Evolutionary conservation across 2,113 vertebrate species (phyloP).

Genomic region (Hydrochoerus hydrochaeris): DNA sequence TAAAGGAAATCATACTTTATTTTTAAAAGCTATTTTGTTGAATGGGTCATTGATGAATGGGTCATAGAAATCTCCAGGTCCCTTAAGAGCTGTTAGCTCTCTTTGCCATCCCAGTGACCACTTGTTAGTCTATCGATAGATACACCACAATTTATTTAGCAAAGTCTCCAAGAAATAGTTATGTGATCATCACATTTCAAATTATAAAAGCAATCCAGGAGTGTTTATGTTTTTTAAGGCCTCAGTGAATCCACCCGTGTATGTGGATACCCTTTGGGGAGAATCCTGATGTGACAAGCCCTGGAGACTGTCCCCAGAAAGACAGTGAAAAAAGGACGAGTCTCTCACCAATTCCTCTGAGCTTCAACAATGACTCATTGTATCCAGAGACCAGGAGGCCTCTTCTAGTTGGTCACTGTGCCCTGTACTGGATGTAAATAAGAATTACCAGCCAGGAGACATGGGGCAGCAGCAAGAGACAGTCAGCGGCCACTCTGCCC

Average conservation of each 20-base stretch:
- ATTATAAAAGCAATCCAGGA: background rate
- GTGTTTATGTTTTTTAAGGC: background rate
- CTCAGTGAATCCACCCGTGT: background rate
- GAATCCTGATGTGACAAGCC: background rate
- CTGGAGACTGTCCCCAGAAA: background rate
- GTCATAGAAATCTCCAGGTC: background rate
- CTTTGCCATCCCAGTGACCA: background rate
- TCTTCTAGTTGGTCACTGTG: background rate
- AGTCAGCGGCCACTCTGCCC: fast-evolving
- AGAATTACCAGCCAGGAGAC: background rate
- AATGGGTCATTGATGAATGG: background rate
- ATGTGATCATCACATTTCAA: background rate
- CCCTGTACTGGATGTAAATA: fast-evolving
- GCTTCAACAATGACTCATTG: background rate
- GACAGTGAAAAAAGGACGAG: background rate
- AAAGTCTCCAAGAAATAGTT: background rate
- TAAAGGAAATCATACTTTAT: background rate
- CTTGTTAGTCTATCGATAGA: background rate
- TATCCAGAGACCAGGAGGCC: background rate
- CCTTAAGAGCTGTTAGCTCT: background rate
- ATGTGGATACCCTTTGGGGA: fast-evolving
- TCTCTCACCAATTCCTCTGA: background rate
- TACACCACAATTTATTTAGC: background rate
- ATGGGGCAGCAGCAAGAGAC: fast-evolving
- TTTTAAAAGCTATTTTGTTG: background rate